Evolutionary conservation across 2,888 invertebrate species (phyloP), one percentile per base, ranked within the genome.

Genomic region (Leptopilina syphax): DNA sequence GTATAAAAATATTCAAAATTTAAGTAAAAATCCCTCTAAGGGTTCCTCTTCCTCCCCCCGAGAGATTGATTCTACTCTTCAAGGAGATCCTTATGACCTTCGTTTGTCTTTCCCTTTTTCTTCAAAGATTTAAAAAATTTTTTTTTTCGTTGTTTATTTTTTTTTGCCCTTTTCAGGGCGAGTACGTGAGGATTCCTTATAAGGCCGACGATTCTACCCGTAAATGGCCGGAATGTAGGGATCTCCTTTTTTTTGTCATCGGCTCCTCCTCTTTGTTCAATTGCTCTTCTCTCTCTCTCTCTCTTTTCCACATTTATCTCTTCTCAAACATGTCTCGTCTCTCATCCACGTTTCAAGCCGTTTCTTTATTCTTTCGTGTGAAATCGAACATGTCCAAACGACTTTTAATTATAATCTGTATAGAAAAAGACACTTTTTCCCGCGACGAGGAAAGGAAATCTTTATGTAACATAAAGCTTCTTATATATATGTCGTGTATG

Each of bases 201-300:
- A 91, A 88, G 91, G 91, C 81, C 82, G 44, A 79, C 84, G 80
- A 84, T 84, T 82, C 83, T 86, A 85, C 88, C 91, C 91, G 83
- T 90, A 90, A 88, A 90, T 90, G 91, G 91, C 87, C 87, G 89
- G 90, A 90, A 91, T 91, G 91, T 90, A 90, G 90, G 90, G 90
- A 90, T 89, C 89, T 88, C 89, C 9, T 47, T 88, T 89, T 91
- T 91, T 91, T 91, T 91, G 89, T 89, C 90, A 90, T 89, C 87
- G 89, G 87, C 88, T 83, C 84, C 83, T 83, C 81, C 12, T 79
- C 80, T 82, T 73, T 73, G 65, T 65, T 24, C 65, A 65, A 65
- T 65, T 73, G 79, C 50, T 50, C 44, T 8, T 65, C 24, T 44
- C 27, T 77, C 60, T 13, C 27, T 54, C 27, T 54, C 70, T 54